These are phyloP conservation scores for Marcusenius ussheri DNA, from an alignment of 2,113 vertebrate genomes.

Conservation along the genomic window DNA sequence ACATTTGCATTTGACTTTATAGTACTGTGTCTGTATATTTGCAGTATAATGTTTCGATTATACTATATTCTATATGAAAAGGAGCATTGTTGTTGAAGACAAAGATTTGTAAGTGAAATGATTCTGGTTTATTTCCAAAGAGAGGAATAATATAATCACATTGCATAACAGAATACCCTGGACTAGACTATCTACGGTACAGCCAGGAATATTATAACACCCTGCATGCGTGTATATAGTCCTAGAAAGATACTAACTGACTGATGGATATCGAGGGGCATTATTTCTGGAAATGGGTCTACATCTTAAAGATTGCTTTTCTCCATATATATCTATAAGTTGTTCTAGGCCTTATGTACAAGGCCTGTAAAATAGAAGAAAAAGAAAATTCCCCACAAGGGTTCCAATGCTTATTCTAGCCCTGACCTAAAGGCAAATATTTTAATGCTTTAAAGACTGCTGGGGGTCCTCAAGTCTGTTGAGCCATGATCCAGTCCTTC, in stretches of 20 bases:
- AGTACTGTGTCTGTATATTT: background rate
- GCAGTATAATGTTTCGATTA: background rate
- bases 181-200: background rate
- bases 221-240: background rate
- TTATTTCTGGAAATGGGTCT: background rate
- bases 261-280: background rate
- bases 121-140: background rate
- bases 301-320: background rate
- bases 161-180: background rate
- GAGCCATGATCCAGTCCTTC: background rate
- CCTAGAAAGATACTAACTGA: background rate
- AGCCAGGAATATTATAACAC: background rate
- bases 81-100: background rate
- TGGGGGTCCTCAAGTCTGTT: background rate
- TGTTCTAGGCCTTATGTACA: background rate
- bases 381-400: background rate
- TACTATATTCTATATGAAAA: background rate
- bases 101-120: background rate
- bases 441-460: background rate
- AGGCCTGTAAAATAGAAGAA: background rate
- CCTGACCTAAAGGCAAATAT: background rate
- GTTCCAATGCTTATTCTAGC: background rate
- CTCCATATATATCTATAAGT: background rate
- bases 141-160: background rate
- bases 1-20: background rate